Percentiles rank a stretch among this genome's conserved stretches.
phyloP scores from a whole-genome alignment of 2,797 vertebrate genomes.

The Helostoma temminkii region DNA sequence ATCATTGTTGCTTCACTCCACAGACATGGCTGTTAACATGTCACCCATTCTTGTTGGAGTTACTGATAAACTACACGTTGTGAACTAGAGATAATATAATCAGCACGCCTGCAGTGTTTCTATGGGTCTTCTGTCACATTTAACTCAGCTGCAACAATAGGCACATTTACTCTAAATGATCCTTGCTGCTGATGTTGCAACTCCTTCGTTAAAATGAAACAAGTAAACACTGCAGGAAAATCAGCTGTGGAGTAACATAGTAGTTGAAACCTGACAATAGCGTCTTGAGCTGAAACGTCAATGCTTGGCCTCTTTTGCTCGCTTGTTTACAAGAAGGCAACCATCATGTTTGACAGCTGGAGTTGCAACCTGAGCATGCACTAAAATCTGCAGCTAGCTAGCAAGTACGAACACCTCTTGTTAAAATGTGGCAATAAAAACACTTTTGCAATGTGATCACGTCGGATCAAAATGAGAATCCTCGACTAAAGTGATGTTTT shows the following conservation, averaged over 20 bases:
- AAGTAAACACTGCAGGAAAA: background rate
- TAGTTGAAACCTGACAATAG: too few species aligned
- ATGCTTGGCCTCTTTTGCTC: background rate
- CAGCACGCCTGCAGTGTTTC: background rate
- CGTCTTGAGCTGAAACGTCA: too few species aligned
- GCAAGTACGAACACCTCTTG: conserved; percentile 1
- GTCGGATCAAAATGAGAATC: background rate
- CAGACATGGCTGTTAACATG: background rate
- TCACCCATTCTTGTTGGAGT: background rate
- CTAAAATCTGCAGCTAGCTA: conserved; percentile 10
- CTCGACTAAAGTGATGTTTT: accelerated
- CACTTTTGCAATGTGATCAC: background rate
- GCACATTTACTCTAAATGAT: background rate
- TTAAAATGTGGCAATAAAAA: background rate
- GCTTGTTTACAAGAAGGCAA: background rate
- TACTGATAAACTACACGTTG: background rate
- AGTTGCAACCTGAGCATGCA: background rate
- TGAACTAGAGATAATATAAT: background rate
- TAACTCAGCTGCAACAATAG: background rate
- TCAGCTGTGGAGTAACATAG: background rate
- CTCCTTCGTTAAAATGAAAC: conserved; percentile 17
- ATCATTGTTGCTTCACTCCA: background rate
- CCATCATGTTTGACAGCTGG: background rate
- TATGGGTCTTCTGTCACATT: background rate
- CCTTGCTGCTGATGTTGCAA: background rate